Evolutionary conservation across 2,113 vertebrate genomes (phyloP).

Genomic region (Eclectus roratus): DNA sequence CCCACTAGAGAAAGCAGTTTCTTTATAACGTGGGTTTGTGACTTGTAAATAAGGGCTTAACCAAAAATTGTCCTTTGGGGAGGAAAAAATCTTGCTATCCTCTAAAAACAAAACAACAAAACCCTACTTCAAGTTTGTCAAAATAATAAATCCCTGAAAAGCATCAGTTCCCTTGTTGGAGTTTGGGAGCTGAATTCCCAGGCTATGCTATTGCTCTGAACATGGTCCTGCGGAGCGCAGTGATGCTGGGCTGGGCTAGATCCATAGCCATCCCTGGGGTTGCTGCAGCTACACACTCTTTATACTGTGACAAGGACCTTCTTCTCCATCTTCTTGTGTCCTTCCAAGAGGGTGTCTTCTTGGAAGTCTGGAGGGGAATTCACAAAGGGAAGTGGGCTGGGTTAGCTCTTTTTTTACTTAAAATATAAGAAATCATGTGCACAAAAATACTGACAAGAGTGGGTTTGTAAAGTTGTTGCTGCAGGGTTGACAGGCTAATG

Average conservation of each 20-base stretch:
- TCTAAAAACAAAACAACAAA: not conserved
- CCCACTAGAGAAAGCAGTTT: not conserved
- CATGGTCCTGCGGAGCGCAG: rapidly evolving
- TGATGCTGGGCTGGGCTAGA: not conserved
- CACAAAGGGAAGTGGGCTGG: not conserved
- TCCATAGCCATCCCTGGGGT: not conserved
- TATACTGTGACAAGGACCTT: not conserved
- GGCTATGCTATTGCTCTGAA: not conserved
- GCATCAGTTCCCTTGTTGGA: not conserved
- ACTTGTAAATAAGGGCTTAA: not conserved
- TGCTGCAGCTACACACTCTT: not conserved
- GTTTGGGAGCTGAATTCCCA: not conserved
- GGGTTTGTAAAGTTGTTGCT: not conserved
- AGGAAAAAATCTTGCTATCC: not conserved
- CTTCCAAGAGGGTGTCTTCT: rapidly evolving
- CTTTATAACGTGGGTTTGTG: rapidly evolving
- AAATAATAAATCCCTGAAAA: not conserved
- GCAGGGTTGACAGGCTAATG: not conserved
- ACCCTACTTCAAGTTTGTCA: not conserved
- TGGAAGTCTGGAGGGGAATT: not conserved
- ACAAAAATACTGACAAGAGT: not conserved
- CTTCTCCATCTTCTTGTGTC: rapidly evolving
- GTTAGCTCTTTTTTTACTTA: not conserved
- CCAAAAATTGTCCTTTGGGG: not conserved
- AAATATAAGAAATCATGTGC: not conserved